These are phyloP conservation scores for Hybognathus amarus DNA, from an alignment of 2,797 vertebrate species.

Conservation along the genomic window DNA sequence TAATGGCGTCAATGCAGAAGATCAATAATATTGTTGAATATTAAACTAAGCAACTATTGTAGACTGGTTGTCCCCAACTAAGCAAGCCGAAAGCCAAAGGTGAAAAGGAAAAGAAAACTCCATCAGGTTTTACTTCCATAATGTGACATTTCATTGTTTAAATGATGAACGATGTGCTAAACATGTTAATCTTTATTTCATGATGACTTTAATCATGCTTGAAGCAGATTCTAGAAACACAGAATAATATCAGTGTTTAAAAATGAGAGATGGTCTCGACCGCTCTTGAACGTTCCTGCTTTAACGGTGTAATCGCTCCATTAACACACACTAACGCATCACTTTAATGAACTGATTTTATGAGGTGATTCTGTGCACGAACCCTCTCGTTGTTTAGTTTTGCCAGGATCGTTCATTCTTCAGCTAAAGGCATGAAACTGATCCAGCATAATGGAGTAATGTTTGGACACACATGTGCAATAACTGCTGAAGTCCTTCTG, in stretches of 20 bases:
- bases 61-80: too few species aligned
- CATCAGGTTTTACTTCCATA: background rate
- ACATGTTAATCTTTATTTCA: background rate
- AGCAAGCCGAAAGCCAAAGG: too few species aligned
- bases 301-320: background rate
- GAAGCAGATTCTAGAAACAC: background rate
- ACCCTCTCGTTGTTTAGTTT: constrained; percentile 11
- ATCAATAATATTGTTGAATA: too few species aligned
- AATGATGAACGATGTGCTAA: too few species aligned
- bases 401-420: constrained; percentile 24
- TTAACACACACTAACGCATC: constrained; percentile 16
- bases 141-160: background rate
- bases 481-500: too few species aligned
- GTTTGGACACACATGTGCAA: too few species aligned
- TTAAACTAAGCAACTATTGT: too few species aligned
- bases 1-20: too few species aligned
- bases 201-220: background rate
- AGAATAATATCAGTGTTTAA: background rate
- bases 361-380: constrained; percentile 44
- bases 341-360: constrained; percentile 52
- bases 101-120: too few species aligned
- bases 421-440: background rate
- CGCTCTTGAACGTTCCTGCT: background rate
- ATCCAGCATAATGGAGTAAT: background rate
- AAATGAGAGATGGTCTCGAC: background rate